Evolutionary conservation across 2,113 vertebrate species (phyloP).

Genomic region (Elgaria multicarinata): DNA sequence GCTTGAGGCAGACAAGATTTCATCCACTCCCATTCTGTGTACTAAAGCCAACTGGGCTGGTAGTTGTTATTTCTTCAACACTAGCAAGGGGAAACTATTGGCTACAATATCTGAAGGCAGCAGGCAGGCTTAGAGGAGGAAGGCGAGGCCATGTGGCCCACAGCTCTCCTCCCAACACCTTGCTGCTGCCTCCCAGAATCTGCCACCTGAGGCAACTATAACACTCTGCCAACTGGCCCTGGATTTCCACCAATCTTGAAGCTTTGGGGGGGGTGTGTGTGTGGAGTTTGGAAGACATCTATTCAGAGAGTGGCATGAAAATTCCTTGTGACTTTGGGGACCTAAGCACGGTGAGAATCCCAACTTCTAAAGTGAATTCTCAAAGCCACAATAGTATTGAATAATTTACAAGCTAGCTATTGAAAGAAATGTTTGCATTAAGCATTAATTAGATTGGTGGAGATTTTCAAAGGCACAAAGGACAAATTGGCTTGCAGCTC

Average conservation of each 20-base stretch:
- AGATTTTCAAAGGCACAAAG: conserved; percentile 24
- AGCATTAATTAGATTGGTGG: conserved; percentile 11
- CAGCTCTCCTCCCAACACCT: no score
- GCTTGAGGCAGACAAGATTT: no score
- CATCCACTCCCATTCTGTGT: no score
- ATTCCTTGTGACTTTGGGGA: background rate
- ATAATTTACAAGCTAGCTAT: conserved; percentile 35
- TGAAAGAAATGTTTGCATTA: conserved; percentile 30
- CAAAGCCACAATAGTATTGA: background rate
- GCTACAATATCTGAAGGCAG: no score
- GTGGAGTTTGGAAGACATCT: background rate
- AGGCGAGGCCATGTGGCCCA: no score
- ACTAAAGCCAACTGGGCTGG: no score
- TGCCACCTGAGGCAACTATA: no score
- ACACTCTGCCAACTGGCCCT: no score
- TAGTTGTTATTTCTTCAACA: no score
- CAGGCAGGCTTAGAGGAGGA: no score
- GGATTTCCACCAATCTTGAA: background rate
- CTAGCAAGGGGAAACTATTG: no score
- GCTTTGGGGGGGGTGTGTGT: background rate
- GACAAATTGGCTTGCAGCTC: conserved; percentile 18
- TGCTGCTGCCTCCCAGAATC: no score
- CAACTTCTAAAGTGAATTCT: conserved; percentile 30
- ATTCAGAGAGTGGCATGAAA: background rate
- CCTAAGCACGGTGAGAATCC: background rate